Evolutionary conservation across 1,140 invertebrate genomes (phyloP).

Genomic region (Aporrectodea caliginosa): DNA sequence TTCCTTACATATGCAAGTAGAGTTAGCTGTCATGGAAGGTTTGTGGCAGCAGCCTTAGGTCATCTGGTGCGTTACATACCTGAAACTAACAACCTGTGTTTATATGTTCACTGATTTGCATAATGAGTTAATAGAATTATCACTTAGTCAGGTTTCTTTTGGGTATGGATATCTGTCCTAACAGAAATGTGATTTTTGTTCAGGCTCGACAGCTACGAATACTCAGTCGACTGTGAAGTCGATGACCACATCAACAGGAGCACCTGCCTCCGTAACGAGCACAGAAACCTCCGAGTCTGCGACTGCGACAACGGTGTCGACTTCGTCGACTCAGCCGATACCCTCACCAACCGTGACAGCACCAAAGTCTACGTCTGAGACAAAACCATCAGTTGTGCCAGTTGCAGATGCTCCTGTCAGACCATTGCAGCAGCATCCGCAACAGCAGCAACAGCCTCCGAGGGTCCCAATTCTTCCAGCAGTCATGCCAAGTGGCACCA

Average conservation of each 20-base stretch:
- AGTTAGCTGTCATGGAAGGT: too few relatives aligned
- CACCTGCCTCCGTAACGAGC: neutral
- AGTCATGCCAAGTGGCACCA: neutral
- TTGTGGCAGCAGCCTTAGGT: too few relatives aligned
- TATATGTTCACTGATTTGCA: too few relatives aligned
- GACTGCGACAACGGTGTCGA: neutral
- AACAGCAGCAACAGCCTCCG: constrained; percentile 1
- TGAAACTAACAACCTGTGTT: too few relatives aligned
- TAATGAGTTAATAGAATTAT: too few relatives aligned
- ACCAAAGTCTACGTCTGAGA: neutral
- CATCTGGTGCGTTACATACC: too few relatives aligned
- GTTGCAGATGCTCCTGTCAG: neutral
- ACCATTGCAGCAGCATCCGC: neutral
- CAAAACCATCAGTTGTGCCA: neutral
- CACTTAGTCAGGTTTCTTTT: too few relatives aligned
- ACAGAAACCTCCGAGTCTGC: neutral
- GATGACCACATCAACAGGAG: neutral
- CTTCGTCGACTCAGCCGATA: neutral
- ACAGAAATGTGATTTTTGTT: too few relatives aligned
- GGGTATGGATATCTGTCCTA: too few relatives aligned
- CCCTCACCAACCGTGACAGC: neutral
- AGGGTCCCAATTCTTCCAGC: neutral
- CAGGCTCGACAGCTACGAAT: neutral
- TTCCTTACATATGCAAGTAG: too few relatives aligned
- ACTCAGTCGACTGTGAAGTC: neutral